Base-by-base conservation (phyloP, 2,888 invertebrate species). In the Zeuzera pyrina region DNA sequence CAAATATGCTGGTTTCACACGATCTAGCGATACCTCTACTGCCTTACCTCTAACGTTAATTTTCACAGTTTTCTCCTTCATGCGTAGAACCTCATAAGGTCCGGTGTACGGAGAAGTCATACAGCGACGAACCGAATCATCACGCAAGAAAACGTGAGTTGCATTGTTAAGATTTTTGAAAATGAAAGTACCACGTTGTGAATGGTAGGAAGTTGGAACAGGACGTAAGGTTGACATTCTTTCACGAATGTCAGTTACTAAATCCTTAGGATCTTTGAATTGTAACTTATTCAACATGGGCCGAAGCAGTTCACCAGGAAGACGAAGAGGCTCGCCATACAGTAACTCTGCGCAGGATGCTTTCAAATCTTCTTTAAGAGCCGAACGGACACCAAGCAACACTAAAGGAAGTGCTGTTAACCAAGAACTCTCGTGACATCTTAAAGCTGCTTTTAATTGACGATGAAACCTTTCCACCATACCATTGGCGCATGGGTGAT, bases 361-460 rank as follows among this genome's bases (percentile, higher is more conserved):
- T 8, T 40, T 29, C 2, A 44, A 4, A 13, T 45, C 45, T 1
- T 44, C 42, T 21, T 48, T 45, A 1, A 38, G 25, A 1, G 45
- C 41, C 1, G 43, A 12, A 0, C 46, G 36, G 31, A 47, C 43
- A 3, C 45, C 45, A 2, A 47, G 36, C 1, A 43, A 31, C 0
- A 46, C 45, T 1, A 42, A 5, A 0, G 46, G 45, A 3, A 45
- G 27, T 0, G 36, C 21, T 6, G 23, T 26, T 2, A 10, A 8
- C 45, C 43, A 45, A 0, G 36, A 24, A 2, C 35, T 32, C 0
- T 16, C 12, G 12, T 42, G 43, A 16, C 43, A 42, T 40, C 41
- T 45, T 1, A 48, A 19, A 1, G 45, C 25, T 1, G 43, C 44
- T 21, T 50, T 49, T 11, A 50, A 27, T 10, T 44, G 42, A 2